A percentile compares a stretch with the other conserved stretches of the same genome.
phyloP scores from a whole-genome alignment of 2,113 vertebrate genomes.

The Semicossyphus pulcher region DNA sequence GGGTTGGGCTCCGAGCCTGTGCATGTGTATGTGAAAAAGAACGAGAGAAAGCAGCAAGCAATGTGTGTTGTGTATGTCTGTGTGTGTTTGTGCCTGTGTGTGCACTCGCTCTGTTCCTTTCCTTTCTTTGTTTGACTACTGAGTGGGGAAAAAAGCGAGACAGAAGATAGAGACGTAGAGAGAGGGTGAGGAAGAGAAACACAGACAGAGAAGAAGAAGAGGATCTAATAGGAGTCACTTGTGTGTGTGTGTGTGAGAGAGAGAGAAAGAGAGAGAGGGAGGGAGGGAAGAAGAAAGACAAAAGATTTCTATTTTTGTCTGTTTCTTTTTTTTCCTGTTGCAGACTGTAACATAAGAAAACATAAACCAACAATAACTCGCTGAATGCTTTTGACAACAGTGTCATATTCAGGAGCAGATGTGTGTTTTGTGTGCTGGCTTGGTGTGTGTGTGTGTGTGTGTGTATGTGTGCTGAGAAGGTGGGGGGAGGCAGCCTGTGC shows the following conservation, averaged over 20 bases:
- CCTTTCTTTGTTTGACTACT: slow-evolving; percentile 89
- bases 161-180: slow-evolving; percentile 73
- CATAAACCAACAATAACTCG: slow-evolving; percentile 6
- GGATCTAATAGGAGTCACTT: slow-evolving; percentile 60
- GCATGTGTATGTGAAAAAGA: slow-evolving; percentile 70
- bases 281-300: slow-evolving; percentile 45
- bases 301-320: slow-evolving; percentile 61
- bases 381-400: slow-evolving; percentile 63
- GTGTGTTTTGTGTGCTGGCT: slow-evolving; percentile 65
- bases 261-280: no score
- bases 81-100: slow-evolving; percentile 64
- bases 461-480: slow-evolving; percentile 38
- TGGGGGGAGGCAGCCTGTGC: slow-evolving; percentile 67
- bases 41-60: slow-evolving; percentile 70
- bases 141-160: slow-evolving; percentile 79
- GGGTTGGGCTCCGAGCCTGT: slow-evolving; percentile 83
- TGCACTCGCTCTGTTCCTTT: slow-evolving; percentile 82
- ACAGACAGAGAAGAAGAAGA: slow-evolving; percentile 49
- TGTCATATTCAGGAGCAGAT: slow-evolving; percentile 67
- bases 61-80: slow-evolving; percentile 72
- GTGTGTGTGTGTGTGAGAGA: no score
- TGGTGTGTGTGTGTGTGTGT: slow-evolving; percentile 59
- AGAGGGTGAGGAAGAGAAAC: slow-evolving; percentile 69
- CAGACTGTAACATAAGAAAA: slow-evolving; percentile 47
- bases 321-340: background rate